These are phyloP conservation scores for Periphyllus acericola DNA, from an alignment of 2,888 invertebrate genomes.

Conservation along the genomic window DNA sequence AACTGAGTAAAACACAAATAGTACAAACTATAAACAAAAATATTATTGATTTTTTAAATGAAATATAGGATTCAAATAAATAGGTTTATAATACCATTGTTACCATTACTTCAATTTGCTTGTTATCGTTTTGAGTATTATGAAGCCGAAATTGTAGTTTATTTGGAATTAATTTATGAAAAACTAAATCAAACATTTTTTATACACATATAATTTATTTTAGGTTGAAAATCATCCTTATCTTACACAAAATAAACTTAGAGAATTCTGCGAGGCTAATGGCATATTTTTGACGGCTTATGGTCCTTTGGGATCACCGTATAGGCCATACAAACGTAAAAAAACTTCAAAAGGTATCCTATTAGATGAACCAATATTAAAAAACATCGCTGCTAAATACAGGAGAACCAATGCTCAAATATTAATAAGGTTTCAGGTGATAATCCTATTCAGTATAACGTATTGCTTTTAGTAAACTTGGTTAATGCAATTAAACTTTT, in stretches of 20 bases:
- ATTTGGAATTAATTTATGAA: too few relatives aligned
- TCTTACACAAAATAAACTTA: constrained; percentile 74
- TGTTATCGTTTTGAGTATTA: too few relatives aligned
- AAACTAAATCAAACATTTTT: too few relatives aligned
- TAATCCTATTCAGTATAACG: not conserved
- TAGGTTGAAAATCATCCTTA: constrained; percentile 59
- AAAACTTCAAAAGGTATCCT: constrained; percentile 77
- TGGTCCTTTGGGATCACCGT: constrained; percentile 85
- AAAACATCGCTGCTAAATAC: constrained; percentile 73
- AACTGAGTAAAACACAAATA: not conserved
- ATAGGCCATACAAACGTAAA: constrained; percentile 68
- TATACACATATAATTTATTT: not conserved
- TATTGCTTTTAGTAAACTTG: not conserved
- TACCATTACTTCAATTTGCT: too few relatives aligned
- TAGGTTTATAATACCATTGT: not conserved
- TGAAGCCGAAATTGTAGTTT: too few relatives aligned
- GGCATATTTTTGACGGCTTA: constrained; percentile 81
- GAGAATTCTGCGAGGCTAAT: constrained; percentile 75
- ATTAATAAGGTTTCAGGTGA: constrained; percentile 73
- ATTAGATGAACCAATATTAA: constrained; percentile 78
- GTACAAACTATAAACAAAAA: not conserved
- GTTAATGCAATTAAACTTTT: not conserved
- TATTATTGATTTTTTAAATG: not conserved
- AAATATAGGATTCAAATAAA: not conserved
- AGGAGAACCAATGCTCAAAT: constrained; percentile 78